Evolutionary conservation across 2,113 vertebrate species (phyloP).

Genomic region (Todiramphus saurophagus): DNA sequence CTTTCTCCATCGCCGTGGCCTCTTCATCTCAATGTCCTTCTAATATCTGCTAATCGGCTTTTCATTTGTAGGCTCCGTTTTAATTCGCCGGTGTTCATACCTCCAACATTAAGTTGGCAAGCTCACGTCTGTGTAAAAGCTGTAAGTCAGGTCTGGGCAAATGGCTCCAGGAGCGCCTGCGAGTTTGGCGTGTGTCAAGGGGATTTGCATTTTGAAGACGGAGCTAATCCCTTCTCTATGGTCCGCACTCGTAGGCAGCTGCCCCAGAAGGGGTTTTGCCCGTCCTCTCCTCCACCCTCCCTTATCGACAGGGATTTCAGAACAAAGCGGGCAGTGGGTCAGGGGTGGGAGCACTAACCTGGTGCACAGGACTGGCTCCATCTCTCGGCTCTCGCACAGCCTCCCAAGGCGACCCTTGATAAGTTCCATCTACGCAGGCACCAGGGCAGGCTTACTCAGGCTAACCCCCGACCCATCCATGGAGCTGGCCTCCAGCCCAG

Average conservation of each 20-base stretch:
- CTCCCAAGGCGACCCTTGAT: slow-evolving; percentile 4
- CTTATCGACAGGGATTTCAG: neutral
- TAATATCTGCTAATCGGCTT: slow-evolving; percentile 48
- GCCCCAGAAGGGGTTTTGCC: neutral
- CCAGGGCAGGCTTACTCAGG: neutral
- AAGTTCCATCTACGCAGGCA: accelerated
- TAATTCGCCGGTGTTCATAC: neutral
- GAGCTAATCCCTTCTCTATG: slow-evolving; percentile 59
- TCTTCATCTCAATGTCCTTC: slow-evolving; percentile 9
- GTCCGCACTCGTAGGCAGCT: neutral
- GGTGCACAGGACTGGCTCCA: accelerated
- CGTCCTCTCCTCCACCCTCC: neutral
- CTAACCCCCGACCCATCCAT: neutral
- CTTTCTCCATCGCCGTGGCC: neutral
- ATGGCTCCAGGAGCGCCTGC: neutral
- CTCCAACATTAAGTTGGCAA: slow-evolving; percentile 17
- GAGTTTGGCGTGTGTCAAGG: slow-evolving; percentile 24
- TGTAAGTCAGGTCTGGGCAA: slow-evolving; percentile 8
- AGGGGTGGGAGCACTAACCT: neutral
- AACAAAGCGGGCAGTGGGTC: neutral
- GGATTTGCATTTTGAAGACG: slow-evolving; percentile 52
- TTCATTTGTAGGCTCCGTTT: neutral
- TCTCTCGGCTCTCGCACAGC: neutral
- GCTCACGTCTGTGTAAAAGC: neutral
- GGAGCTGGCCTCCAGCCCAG: neutral